Conservation (phyloP, 2,888 invertebrate species). For the Hedychridium roseum region DNA sequence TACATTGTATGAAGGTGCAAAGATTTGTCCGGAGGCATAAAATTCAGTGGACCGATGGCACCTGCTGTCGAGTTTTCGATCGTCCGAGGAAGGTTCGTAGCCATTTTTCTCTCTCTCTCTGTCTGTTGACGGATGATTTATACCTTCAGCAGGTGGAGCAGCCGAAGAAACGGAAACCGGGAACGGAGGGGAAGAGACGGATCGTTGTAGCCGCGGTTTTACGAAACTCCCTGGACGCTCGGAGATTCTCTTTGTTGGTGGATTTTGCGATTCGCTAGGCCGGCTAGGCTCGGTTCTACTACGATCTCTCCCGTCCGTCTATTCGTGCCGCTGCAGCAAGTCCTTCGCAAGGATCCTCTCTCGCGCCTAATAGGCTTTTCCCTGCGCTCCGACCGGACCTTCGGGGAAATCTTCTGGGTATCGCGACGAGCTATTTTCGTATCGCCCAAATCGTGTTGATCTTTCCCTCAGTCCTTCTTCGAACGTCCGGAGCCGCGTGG, state of each 20-base stretch:
- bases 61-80: too few species aligned
- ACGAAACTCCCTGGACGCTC: slow-evolving; percentile 6
- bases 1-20: too few species aligned
- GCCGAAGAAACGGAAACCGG: background rate
- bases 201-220: slow-evolving; percentile 34
- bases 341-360: slow-evolving; percentile 13
- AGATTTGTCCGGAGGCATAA: too few species aligned
- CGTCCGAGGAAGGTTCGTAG: too few species aligned
- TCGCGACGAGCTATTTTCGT: too few species aligned
- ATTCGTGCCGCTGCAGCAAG: slow-evolving; percentile 18
- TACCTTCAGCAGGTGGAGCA: slow-evolving; percentile 50
- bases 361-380: slow-evolving; percentile 51
- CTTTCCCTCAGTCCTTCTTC: too few species aligned
- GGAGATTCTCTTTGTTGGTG: slow-evolving; percentile 30
- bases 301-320: slow-evolving; percentile 18
- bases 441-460: too few species aligned
- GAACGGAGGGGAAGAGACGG: slow-evolving; percentile 8
- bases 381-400: slow-evolving; percentile 27
- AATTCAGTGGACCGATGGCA: slow-evolving; percentile 32
- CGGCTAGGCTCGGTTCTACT: slow-evolving; percentile 21
- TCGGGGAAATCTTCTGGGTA: slow-evolving; percentile 44
- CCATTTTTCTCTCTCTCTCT: slow-evolving; percentile 11
- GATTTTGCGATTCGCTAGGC: slow-evolving; percentile 51
- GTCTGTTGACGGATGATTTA: slow-evolving; percentile 41
- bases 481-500: too few species aligned